Conservation (phyloP, 2,797 vertebrate genomes). For the Lepilemur septentrionalis region DNA sequence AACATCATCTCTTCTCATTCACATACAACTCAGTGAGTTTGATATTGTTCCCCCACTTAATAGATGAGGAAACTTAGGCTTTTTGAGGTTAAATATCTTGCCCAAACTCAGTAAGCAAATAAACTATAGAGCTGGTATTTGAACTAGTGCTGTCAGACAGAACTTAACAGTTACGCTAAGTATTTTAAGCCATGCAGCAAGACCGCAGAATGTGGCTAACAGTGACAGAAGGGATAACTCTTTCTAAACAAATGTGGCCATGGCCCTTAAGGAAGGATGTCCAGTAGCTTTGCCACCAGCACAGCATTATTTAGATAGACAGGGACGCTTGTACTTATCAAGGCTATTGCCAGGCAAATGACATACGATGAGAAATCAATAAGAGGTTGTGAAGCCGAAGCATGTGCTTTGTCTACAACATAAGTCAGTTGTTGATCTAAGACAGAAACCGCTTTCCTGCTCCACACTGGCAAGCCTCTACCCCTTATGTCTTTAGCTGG, state of each 20-base stretch:
- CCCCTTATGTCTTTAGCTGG: neutral
- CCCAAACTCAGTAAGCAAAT: neutral
- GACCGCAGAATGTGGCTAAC: neutral
- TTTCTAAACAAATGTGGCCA: slow-evolving; percentile 11
- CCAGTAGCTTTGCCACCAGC: neutral
- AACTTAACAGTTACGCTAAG: neutral
- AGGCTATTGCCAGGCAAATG: neutral
- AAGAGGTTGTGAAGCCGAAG: neutral
- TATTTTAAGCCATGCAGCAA: neutral
- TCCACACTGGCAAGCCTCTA: neutral
- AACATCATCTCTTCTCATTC: neutral
- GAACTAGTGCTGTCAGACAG: neutral
- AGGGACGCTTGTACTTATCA: neutral
- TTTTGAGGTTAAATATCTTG: neutral
- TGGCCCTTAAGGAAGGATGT: neutral
- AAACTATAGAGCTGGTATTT: neutral
- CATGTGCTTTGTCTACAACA: neutral
- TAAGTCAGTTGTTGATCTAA: neutral
- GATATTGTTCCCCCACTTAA: neutral
- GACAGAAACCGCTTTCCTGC: neutral
- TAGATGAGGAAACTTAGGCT: neutral
- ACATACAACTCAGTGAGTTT: neutral
- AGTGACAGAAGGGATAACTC: neutral
- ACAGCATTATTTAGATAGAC: neutral
- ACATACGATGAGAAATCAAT: neutral